A percentile compares a stretch with the other conserved stretches of the same genome.
Evolutionary conservation across 64 coral and sea anemone genomes (phyloP).

Genomic region (Hydrozoanthus tunicans): DNA sequence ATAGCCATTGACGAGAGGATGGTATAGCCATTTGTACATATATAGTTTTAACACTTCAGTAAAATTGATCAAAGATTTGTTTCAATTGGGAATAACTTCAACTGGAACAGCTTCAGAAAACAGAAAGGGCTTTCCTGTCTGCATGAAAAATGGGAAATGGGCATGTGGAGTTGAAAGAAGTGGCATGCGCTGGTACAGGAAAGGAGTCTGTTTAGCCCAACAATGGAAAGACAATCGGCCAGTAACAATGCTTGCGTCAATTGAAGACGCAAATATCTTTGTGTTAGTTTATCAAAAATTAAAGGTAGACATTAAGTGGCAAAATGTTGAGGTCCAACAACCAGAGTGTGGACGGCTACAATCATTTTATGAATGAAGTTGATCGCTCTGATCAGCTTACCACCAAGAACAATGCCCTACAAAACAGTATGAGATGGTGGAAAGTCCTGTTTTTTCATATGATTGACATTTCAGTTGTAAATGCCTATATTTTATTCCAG

Average conservation of each 20-base stretch:
- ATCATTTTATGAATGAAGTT: background rate
- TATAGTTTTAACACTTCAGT: background rate
- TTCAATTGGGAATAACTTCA: background rate
- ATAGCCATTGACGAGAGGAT: background rate
- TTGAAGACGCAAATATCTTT: background rate
- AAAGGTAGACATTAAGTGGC: background rate
- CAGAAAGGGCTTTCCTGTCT: background rate
- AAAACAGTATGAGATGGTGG: background rate
- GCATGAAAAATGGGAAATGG: background rate
- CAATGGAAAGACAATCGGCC: background rate
- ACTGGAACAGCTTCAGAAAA: background rate
- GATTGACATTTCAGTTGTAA: background rate
- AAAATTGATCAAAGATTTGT: background rate
- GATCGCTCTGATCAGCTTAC: background rate
- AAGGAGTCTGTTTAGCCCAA: background rate
- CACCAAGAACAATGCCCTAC: background rate
- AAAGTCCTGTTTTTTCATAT: background rate
- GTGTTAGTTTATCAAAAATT: background rate
- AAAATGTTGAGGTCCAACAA: background rate
- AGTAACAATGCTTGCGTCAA: background rate
- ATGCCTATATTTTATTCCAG: slow-evolving; percentile 14
- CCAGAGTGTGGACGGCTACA: background rate
- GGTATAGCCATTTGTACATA: background rate
- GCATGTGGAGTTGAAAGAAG: background rate
- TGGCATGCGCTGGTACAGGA: background rate